Conservation (phyloP, 2,113 vertebrate species). For the Elaphurus davidianus region DNA sequence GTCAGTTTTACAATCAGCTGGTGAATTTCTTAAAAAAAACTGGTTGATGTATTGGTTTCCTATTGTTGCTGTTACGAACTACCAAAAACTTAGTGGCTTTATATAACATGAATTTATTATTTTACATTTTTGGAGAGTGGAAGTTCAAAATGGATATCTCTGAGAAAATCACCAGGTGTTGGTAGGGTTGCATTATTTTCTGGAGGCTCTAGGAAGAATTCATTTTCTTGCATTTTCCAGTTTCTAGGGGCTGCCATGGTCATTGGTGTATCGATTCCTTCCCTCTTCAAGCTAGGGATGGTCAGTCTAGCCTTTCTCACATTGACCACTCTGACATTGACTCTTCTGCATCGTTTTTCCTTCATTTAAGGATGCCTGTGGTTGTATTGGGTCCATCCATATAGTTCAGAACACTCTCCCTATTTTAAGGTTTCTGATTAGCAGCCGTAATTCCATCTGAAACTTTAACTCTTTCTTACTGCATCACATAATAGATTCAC, state of each 20-base stretch:
- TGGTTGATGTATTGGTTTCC: background rate
- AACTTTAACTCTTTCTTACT: background rate
- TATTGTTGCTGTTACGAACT: background rate
- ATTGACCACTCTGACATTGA: background rate
- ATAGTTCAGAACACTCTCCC: background rate
- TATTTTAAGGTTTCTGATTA: background rate
- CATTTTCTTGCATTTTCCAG: background rate
- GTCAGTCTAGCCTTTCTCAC: background rate
- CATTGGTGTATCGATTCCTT: accelerated
- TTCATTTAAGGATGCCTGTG: background rate
- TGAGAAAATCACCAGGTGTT: background rate
- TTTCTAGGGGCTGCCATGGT: background rate
- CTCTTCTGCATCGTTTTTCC: background rate
- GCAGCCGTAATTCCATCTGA: background rate
- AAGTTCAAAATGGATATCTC: background rate
- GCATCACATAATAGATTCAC: background rate
- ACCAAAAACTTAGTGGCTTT: background rate
- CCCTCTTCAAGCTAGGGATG: background rate
- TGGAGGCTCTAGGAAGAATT: background rate
- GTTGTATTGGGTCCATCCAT: background rate
- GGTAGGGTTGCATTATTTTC: background rate
- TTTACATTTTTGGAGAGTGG: background rate
- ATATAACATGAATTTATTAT: background rate
- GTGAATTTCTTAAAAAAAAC: background rate
- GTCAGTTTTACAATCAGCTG: background rate